Percentiles rank a stretch among this genome's conserved stretches.
Conservation (phyloP, 2,797 vertebrate genomes). For the Propithecus perrieri region DNA sequence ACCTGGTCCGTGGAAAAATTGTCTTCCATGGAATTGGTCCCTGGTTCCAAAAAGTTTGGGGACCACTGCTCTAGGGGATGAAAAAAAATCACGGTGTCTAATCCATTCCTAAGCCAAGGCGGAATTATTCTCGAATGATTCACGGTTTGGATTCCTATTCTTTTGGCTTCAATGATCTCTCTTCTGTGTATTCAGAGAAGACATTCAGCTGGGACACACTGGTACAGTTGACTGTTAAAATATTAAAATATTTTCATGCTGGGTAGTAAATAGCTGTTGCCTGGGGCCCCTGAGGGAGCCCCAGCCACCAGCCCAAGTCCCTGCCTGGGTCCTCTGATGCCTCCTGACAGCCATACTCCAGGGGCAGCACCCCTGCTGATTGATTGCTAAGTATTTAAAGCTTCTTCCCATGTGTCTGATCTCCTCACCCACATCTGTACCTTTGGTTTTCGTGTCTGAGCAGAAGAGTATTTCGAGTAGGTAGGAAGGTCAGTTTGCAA, state of each 20-base stretch:
- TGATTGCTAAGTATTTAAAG: not conserved
- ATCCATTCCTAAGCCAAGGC: not conserved
- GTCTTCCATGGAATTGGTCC: no score
- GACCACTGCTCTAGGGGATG: not conserved
- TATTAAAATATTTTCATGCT: not conserved
- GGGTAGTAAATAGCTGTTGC: not conserved
- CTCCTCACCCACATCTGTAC: not conserved
- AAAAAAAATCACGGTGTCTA: not conserved
- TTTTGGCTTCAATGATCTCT: not conserved
- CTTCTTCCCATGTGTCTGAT: not conserved
- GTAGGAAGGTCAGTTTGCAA: not conserved
- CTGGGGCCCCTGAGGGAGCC: not conserved
- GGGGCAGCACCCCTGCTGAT: not conserved
- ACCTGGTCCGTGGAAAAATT: no score
- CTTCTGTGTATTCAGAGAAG: constrained; percentile 31
- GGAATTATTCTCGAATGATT: not conserved
- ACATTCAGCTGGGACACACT: not conserved
- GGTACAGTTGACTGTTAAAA: constrained; percentile 1
- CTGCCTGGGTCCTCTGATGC: not conserved
- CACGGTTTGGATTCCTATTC: not conserved
- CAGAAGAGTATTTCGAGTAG: not conserved
- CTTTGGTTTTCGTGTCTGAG: not conserved
- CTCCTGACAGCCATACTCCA: not conserved
- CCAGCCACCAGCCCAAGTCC: fast-evolving
- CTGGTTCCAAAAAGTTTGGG: no score